phyloP scores from a whole-genome alignment of 1,140 invertebrate genomes.

The Polyergus mexicanus region DNA sequence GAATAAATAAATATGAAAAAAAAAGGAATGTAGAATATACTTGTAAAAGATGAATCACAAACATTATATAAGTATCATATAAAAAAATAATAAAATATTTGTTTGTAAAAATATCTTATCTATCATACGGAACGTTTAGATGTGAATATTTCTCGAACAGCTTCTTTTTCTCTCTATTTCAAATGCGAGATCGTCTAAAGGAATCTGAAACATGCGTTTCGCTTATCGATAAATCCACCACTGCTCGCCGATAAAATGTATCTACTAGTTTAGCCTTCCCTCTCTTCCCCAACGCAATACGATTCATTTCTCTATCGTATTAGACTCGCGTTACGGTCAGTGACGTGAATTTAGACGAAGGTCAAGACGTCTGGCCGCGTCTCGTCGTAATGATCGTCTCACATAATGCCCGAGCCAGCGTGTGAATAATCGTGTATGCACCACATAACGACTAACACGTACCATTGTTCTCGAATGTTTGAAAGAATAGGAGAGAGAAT shows the following conservation, averaged over 20 bases:
- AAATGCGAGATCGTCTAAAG: neutral
- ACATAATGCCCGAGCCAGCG: constrained; percentile 49
- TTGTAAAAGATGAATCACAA: neutral
- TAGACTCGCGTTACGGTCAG: constrained; percentile 61
- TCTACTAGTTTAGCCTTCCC: constrained; percentile 48
- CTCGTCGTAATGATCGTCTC: constrained; percentile 53
- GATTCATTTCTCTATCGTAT: constrained; percentile 61
- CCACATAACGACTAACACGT: neutral
- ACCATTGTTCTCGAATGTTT: neutral
- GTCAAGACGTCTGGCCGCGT: constrained; percentile 62
- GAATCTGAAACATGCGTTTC: neutral
- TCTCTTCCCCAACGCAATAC: constrained; percentile 21
- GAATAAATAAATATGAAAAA: too few relatives aligned
- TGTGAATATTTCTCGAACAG: neutral
- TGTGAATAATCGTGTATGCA: constrained; percentile 51
- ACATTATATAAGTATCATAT: neutral
- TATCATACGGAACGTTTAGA: neutral
- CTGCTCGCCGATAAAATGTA: constrained; percentile 30
- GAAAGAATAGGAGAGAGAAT: neutral
- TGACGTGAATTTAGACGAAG: constrained; percentile 64
- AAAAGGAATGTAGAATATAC: neutral
- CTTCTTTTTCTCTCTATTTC: neutral
- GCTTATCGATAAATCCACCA: constrained; percentile 12
- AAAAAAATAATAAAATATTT: neutral
- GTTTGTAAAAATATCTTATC: neutral